A percentile compares a stretch with the other conserved stretches of the same genome.
Conservation (phyloP, 2,113 vertebrate genomes). For the Prinia subflava region DNA sequence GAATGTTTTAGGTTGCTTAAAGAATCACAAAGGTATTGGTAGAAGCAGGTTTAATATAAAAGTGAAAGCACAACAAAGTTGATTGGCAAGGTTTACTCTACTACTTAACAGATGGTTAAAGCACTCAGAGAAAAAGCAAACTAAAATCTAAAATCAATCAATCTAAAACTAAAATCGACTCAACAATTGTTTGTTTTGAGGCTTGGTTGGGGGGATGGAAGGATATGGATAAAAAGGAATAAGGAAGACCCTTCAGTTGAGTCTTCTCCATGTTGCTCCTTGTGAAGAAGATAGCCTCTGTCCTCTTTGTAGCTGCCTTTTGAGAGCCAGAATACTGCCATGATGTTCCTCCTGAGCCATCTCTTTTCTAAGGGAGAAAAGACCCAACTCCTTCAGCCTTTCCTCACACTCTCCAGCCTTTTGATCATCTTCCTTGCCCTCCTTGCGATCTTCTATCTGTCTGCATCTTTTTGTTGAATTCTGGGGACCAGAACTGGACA, state of each 20-base stretch:
- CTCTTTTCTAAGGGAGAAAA: not conserved
- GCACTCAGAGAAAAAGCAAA: not conserved
- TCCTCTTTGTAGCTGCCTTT: not conserved
- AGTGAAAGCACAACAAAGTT: too few relatives aligned
- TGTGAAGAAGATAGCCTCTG: not conserved
- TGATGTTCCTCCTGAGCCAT: not conserved
- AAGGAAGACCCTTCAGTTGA: not conserved
- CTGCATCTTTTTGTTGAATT: not conserved
- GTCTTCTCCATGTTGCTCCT: not conserved
- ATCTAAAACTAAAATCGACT: not conserved
- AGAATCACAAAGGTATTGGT: too few relatives aligned
- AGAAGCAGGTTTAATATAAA: too few relatives aligned
- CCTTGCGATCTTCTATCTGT: not conserved
- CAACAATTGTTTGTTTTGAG: not conserved
- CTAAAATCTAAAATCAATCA: not conserved
- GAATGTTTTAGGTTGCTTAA: too few relatives aligned
- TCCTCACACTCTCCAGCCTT: not conserved
- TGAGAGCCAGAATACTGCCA: not conserved
- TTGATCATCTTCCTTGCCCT: not conserved
- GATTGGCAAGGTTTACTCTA: too few relatives aligned
- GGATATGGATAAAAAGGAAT: not conserved
- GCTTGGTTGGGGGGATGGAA: not conserved
- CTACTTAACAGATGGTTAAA: too few relatives aligned
- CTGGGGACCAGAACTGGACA: not conserved
- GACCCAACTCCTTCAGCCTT: not conserved